Conservation (phyloP, 2,113 vertebrate genomes). For the Tamias sibiricus region DNA sequence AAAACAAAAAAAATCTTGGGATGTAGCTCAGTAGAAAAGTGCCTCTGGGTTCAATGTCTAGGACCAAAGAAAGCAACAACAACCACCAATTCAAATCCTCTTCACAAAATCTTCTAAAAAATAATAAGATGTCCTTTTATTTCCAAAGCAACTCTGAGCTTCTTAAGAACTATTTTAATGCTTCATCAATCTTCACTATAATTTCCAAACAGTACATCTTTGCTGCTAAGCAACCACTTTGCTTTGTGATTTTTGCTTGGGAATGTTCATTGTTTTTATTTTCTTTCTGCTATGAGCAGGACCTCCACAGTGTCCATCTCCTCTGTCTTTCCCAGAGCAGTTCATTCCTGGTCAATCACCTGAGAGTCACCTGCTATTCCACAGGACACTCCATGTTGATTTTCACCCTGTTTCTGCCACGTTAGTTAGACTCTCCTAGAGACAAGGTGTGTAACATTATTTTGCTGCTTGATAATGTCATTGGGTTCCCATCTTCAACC, state of each 20-base stretch:
- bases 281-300: constrained; percentile 16
- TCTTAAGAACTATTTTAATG: constrained; percentile 73
- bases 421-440: background rate
- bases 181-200: constrained; percentile 70
- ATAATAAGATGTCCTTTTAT: constrained; percentile 64
- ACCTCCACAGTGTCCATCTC: background rate
- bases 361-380: background rate
- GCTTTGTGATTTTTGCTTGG: constrained; percentile 74
- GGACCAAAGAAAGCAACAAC: no score
- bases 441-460: background rate
- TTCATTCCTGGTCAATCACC: background rate
- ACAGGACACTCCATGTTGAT: background rate
- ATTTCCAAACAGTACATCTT: constrained; percentile 60
- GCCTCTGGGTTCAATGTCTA: no score
- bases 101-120: constrained; percentile 57
- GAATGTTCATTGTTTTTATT: constrained; percentile 48
- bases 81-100: background rate
- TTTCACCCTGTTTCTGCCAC: background rate
- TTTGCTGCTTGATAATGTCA: background rate
- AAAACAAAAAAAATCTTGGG: no score
- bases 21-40: no score
- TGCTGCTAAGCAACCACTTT: constrained; percentile 72
- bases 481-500: background rate
- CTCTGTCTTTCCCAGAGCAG: background rate
- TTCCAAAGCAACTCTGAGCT: constrained; percentile 63